Conservation (phyloP, 1,140 invertebrate genomes). For the Camponotus vicinus region DNA sequence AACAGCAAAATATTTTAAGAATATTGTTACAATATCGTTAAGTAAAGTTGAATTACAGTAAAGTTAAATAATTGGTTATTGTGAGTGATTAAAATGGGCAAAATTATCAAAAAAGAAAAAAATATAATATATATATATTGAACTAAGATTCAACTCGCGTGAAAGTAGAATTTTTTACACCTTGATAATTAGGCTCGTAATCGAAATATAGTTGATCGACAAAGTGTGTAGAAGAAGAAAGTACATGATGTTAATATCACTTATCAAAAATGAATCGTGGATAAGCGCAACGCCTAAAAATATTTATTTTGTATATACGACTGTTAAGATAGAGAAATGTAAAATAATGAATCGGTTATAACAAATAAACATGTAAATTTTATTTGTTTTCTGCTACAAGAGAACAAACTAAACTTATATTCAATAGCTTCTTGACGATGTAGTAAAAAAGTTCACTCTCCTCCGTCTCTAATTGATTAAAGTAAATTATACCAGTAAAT, state of each 20-base stretch:
- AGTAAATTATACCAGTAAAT: constrained; percentile 13
- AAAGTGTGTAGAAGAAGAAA: background rate
- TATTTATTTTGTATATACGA: constrained; percentile 14
- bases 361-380: constrained; percentile 20
- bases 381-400: constrained; percentile 12
- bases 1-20: constrained; percentile 25
- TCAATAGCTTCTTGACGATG: constrained; percentile 11
- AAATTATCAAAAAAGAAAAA: background rate
- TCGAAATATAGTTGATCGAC: background rate
- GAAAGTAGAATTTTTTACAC: background rate
- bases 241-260: background rate
- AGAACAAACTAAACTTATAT: constrained; percentile 7
- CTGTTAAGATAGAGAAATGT: background rate
- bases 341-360: background rate
- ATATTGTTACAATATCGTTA: constrained; percentile 22
- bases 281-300: background rate
- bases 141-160: background rate
- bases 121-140: constrained; percentile 8
- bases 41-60: background rate
- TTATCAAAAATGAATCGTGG: background rate
- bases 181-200: constrained; percentile 11
- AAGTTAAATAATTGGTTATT: constrained; percentile 41
- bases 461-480: constrained; percentile 10
- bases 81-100: background rate
- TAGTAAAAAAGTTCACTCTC: constrained; percentile 27